Evolutionary conservation across 2,888 invertebrate genomes (phyloP), one percentile per base, ranked within the genome.

Genomic region (Patella ulyssiponensis): DNA sequence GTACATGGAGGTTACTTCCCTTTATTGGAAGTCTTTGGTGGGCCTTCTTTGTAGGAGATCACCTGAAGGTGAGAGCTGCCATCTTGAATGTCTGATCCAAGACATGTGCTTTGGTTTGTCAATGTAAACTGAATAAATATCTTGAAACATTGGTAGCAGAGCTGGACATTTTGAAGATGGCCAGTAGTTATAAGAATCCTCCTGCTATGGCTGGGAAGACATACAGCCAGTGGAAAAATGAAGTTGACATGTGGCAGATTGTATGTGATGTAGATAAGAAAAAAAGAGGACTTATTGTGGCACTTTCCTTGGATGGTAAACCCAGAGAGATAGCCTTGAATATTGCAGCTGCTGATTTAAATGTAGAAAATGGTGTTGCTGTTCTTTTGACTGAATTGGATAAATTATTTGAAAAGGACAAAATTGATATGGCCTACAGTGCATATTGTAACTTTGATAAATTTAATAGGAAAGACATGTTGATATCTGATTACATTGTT

Each of bases 371-470:
- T 64, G 58, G 58, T 20, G n/a, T 64, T 17, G 58, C n/a, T 20
- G 58, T 9, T 20, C 20, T n/a, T 7, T 2, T 64, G 58, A 64
- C n/a, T 5, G n/a, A 64, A 64, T 64, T 64, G 20, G 58, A 64
- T 64, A n/a, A 64, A 64, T 20, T n/a, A 11, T 64, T 64, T 64
- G 58, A 64, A 64, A 64, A 64, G 58, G 20, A 64, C 20, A 64
- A 64, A 20, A n/a, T 64, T 11, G 58, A 64, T 64, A 20, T 20
- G 20, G 58, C 58, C n/a, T 64, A 64, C 20, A 64, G 58, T 20
- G 20, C 58, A 20, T 64, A 64, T 64, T 64, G n/a, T 4, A 17
- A 20, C n/a, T 64, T 64, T 64, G 58, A n/a, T 11, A 64, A 11
- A 20, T 64, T 64, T n/a, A n/a, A 64, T n/a, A n/a, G 20, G 9